phyloP scores from a whole-genome alignment of 2,888 invertebrate genomes.

The Drosophila mimetica region DNA sequence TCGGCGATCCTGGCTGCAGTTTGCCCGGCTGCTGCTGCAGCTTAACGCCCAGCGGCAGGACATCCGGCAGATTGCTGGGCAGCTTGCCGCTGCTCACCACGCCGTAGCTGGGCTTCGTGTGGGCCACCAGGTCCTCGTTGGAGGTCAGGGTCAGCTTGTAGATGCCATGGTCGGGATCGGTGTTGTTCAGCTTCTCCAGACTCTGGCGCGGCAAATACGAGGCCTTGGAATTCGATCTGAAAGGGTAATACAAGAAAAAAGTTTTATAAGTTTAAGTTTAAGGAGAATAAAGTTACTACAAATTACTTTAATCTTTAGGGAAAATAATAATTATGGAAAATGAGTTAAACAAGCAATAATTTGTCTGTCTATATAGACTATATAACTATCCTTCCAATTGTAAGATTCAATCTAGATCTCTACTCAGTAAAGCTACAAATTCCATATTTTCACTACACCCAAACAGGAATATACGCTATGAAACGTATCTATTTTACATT shows the following conservation, averaged over 20 bases:
- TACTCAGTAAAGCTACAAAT: too few relatives aligned
- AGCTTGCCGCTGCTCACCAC: slow-evolving; percentile 64
- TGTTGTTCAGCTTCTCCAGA: slow-evolving; percentile 87
- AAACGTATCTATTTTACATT: too few relatives aligned
- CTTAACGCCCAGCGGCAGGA: slow-evolving; percentile 86
- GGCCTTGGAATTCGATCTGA: slow-evolving; percentile 91
- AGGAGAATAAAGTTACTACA: background rate
- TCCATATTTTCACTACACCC: too few relatives aligned
- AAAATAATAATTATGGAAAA: too few relatives aligned
- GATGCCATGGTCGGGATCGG: slow-evolving; percentile 90
- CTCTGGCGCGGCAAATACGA: slow-evolving; percentile 90
- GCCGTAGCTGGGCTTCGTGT: slow-evolving; percentile 73
- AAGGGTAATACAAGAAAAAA: slow-evolving; percentile 63
- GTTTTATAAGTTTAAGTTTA: background rate
- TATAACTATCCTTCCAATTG: too few relatives aligned
- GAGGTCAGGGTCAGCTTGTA: slow-evolving; percentile 91
- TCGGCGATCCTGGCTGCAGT: slow-evolving; percentile 65
- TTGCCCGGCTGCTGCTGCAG: slow-evolving; percentile 77
- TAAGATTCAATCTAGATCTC: too few relatives aligned
- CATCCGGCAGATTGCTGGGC: slow-evolving; percentile 85
- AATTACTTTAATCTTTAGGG: too few relatives aligned
- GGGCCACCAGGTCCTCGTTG: slow-evolving; percentile 85
- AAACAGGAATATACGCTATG: too few relatives aligned
- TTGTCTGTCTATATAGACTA: too few relatives aligned
- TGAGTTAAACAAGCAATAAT: too few relatives aligned